Evolutionary conservation across 30 jellyfish, hydroid and myxozoan genomes (phyloP).

Genomic region (Aurelia aurita complex sp. Pacific): DNA sequence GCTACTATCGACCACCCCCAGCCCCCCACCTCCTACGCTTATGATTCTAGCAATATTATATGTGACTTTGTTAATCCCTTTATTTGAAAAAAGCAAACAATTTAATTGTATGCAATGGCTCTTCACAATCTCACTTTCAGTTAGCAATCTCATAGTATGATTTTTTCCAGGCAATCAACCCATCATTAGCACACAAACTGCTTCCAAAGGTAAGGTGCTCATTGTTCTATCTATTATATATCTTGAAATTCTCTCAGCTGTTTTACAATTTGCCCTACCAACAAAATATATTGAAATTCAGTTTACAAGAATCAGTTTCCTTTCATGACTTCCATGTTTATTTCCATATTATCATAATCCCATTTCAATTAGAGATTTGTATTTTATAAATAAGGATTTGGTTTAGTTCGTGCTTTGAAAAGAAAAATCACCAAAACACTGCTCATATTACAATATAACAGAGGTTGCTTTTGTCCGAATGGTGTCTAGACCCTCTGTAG

Average conservation of each 20-base stretch:
- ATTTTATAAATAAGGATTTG: not conserved
- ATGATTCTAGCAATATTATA: too few relatives aligned
- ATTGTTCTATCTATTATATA: too few relatives aligned
- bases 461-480: not conserved
- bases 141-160: not conserved
- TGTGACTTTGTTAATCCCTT: not conserved
- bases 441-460: not conserved
- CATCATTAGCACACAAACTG: slow-evolving; percentile 53
- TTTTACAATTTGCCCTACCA: too few relatives aligned
- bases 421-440: not conserved
- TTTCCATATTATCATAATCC: too few relatives aligned
- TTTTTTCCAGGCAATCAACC: slow-evolving; percentile 46
- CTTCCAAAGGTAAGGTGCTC: slow-evolving; percentile 36
- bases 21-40: too few relatives aligned
- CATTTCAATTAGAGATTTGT: not conserved
- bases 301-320: too few relatives aligned
- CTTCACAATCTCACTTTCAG: too few relatives aligned
- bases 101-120: not conserved
- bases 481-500: not conserved
- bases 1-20: too few relatives aligned
- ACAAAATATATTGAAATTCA: too few relatives aligned
- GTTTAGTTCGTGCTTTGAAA: not conserved
- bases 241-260: too few relatives aligned
- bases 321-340: too few relatives aligned
- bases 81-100: not conserved